Evolutionary conservation across 2,888 invertebrate genomes (phyloP).

Genomic region (Eupithecia insigniata): DNA sequence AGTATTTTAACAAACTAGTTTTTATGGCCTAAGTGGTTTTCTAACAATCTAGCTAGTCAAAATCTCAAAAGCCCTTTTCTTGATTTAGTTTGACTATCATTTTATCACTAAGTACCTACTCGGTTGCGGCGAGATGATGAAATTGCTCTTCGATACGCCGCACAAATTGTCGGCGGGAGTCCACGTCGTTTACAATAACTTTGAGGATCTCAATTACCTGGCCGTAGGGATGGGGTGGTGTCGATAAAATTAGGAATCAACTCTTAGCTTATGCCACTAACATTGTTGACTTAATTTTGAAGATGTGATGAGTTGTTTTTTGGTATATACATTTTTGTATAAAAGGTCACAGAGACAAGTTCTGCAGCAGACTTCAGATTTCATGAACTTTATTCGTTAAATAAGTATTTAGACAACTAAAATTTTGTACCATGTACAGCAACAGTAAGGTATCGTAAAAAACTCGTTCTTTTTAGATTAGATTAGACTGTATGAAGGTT

Average conservation of each 20-base stretch:
- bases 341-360: background rate
- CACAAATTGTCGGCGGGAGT: conserved; percentile 37
- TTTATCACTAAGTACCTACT: background rate
- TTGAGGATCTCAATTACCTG: conserved; percentile 62
- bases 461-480: background rate
- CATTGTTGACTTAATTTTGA: too few relatives aligned
- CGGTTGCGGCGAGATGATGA: conserved; percentile 45
- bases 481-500: background rate
- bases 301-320: background rate
- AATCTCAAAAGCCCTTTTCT: background rate
- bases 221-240: conserved; percentile 52
- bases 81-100: conserved; percentile 2
- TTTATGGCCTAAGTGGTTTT: background rate
- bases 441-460: background rate
- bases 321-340: background rate
- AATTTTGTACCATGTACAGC: too few relatives aligned
- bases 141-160: conserved; percentile 48
- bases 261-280: background rate
- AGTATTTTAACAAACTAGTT: too few relatives aligned
- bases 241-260: conserved; percentile 39
- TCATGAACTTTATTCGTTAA: too few relatives aligned
- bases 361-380: too few relatives aligned
- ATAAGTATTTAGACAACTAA: too few relatives aligned
- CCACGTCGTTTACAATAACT: conserved; percentile 55
- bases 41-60: background rate